Conservation (phyloP, 2,113 vertebrate species). For the Tupaia chinensis region DNA sequence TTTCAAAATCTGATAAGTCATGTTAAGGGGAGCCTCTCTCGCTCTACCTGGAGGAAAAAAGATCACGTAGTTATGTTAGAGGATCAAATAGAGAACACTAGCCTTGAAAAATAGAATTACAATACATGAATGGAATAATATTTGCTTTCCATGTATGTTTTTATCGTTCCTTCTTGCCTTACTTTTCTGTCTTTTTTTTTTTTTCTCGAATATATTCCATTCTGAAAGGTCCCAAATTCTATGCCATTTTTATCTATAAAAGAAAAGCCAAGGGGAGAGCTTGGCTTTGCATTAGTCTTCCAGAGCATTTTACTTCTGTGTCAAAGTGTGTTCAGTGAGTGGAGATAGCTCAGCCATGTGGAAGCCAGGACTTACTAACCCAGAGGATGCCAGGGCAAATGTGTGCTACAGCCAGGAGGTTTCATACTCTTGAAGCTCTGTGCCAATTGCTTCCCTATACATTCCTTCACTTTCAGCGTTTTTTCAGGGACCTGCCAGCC, state of each 20-base stretch:
- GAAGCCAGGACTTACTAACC: neutral
- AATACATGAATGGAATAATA: neutral
- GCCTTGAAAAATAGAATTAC: neutral
- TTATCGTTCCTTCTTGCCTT: neutral
- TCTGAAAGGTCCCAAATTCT: neutral
- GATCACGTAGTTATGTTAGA: neutral
- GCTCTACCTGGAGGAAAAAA: neutral
- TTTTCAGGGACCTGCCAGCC: conserved; percentile 35
- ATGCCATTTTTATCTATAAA: conserved; percentile 1
- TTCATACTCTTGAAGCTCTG: neutral
- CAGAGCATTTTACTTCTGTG: neutral
- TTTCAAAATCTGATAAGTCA: neutral
- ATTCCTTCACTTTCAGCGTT: neutral
- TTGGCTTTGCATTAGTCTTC: neutral
- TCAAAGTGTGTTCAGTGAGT: neutral
- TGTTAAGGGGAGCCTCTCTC: neutral
- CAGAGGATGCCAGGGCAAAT: conserved; percentile 26
- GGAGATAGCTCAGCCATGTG: neutral
- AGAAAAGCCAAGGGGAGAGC: conserved; percentile 9
- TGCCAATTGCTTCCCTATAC: conserved; percentile 77
- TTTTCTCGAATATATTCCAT: neutral
- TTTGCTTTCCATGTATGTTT: neutral
- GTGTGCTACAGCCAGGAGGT: neutral
- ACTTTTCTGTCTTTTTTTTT: neutral
- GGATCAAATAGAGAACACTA: neutral